phyloP scores from a whole-genome alignment of 2,797 vertebrate genomes.

The Cheirogaleus major region DNA sequence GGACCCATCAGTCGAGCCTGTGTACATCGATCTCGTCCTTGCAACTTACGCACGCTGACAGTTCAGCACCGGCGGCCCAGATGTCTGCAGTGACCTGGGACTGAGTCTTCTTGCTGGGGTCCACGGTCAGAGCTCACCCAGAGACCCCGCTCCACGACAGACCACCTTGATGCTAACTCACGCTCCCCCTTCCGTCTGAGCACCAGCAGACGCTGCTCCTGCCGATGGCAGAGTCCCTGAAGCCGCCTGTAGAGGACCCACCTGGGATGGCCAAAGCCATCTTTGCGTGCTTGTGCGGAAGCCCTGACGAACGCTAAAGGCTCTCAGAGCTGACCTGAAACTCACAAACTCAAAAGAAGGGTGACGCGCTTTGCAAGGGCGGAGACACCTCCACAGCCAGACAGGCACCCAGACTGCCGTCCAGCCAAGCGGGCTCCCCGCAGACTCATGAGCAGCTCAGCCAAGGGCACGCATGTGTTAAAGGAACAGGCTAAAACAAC shows the following conservation, averaged over 20 bases:
- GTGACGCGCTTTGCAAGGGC: neutral
- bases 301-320: rapidly evolving
- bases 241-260: neutral
- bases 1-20: constrained; percentile 73
- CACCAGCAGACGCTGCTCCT: neutral
- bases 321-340: rapidly evolving
- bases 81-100: neutral
- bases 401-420: neutral
- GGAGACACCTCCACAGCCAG: neutral
- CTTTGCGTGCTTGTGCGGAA: rapidly evolving
- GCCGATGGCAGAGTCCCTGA: rapidly evolving
- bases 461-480: neutral
- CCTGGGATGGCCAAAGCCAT: neutral
- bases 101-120: rapidly evolving
- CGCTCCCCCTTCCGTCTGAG: neutral
- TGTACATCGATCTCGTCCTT: constrained; percentile 47
- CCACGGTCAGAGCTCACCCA: neutral
- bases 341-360: neutral
- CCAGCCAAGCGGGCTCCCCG: neutral
- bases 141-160: neutral
- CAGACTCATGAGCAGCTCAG: neutral
- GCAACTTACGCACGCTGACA: neutral
- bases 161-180: neutral
- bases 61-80: constrained; percentile 27
- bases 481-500: neutral